A percentile compares a stretch with the other conserved stretches of the same genome.
Evolutionary conservation across 2,113 vertebrate genomes (phyloP).

Genomic region (Oryzias celebensis): DNA sequence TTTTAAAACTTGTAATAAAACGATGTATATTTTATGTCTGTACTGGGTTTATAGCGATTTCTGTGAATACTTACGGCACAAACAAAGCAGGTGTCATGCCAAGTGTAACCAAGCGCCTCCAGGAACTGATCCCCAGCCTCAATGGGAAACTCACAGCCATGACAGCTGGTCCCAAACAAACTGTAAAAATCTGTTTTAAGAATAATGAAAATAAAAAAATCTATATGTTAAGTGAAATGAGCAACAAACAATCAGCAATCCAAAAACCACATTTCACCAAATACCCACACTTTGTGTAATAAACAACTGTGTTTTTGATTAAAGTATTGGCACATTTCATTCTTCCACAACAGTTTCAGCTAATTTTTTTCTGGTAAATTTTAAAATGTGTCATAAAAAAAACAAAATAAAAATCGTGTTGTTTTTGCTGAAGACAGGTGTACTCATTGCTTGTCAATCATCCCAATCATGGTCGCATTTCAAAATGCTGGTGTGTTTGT

Average conservation of each 20-base stretch:
- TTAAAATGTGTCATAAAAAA: too few relatives aligned
- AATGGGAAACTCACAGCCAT: slow-evolving; percentile 95
- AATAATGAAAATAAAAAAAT: slow-evolving; percentile 1
- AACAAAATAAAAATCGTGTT: too few relatives aligned
- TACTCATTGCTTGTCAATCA: not conserved
- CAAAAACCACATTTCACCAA: not conserved
- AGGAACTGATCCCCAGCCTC: slow-evolving; percentile 97
- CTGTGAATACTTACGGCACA: slow-evolving; percentile 83
- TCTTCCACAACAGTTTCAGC: too few relatives aligned
- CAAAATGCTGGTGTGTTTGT: not conserved
- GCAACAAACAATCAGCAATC: not conserved
- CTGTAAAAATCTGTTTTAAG: slow-evolving; percentile 84
- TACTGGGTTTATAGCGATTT: not conserved
- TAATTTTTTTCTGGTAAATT: too few relatives aligned
- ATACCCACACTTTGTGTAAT: not conserved
- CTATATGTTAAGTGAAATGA: not conserved
- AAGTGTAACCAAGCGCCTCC: slow-evolving; percentile 91
- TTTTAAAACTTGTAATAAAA: too few relatives aligned
- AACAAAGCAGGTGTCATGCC: slow-evolving; percentile 98
- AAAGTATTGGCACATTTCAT: too few relatives aligned
- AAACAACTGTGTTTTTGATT: not conserved
- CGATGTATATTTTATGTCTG: not conserved
- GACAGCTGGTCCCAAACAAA: slow-evolving; percentile 92
- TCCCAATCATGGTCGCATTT: not conserved
- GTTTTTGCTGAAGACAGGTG: too few relatives aligned